A percentile compares a stretch with the other conserved stretches of the same genome.
phyloP scores from a whole-genome alignment of 2,797 vertebrate species.

The Lindbergichthys nudifrons region DNA sequence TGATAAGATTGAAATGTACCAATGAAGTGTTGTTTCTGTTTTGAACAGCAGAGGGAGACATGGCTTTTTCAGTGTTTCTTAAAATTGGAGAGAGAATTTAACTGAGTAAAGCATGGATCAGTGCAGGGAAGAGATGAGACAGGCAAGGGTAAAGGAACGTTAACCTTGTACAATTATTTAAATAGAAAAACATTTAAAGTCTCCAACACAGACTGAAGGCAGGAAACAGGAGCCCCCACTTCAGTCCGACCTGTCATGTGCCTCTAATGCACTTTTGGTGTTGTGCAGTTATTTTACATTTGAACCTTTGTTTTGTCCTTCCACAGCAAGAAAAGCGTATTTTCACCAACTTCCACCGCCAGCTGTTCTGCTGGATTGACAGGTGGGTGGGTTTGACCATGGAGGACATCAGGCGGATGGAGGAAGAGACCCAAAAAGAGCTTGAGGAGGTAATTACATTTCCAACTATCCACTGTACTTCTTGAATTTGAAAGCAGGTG shows the following conservation, averaged over 20 bases:
- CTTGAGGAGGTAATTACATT: constrained; percentile 90
- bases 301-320: background rate
- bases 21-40: constrained; percentile 2
- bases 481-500: background rate
- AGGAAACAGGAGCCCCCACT: background rate
- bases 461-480: no score
- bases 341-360: constrained; percentile 98
- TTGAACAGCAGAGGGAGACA: constrained; percentile 45
- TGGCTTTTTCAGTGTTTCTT: background rate
- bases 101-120: background rate
- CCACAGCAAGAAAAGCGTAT: constrained; percentile 97
- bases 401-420: constrained; percentile 98
- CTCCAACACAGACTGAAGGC: background rate
- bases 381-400: constrained; percentile 95
- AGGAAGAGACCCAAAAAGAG: constrained; percentile 95
- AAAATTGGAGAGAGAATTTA: background rate
- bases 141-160: background rate
- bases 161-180: background rate
- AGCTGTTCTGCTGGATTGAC: constrained; percentile 99
- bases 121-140: background rate
- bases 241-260: background rate
- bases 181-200: background rate
- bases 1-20: background rate
- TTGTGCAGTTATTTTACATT: background rate
- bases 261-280: background rate